These are phyloP conservation scores for Cebidichthys violaceus DNA, from an alignment of 2,113 vertebrate genomes.

Conservation along the genomic window DNA sequence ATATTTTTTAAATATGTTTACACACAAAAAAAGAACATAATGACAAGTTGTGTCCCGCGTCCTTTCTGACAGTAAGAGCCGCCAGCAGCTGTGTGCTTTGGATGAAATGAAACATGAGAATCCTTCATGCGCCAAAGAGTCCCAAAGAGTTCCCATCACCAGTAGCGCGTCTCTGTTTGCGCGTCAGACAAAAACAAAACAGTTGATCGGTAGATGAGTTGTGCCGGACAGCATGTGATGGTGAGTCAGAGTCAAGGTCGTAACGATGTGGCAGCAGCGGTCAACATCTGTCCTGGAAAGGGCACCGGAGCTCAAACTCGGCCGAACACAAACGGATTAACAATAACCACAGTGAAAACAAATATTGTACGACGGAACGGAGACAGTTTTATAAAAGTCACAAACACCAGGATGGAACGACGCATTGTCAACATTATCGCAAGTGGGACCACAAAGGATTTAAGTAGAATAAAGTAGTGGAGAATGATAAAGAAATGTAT, in stretches of 20 bases:
- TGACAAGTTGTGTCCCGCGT: neutral
- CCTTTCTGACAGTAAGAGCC: neutral
- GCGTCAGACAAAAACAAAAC: conserved; percentile 31
- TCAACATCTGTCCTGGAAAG: conserved; percentile 30
- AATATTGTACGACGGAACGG: conserved; percentile 34
- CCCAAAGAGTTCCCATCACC: conserved; percentile 24
- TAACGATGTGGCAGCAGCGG: conserved; percentile 41
- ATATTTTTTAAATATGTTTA: neutral
- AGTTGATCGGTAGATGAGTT: neutral
- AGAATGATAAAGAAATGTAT: neutral
- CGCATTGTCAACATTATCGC: conserved; percentile 45
- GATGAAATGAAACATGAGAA: neutral
- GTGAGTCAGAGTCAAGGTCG: conserved; percentile 66
- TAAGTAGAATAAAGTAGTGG: neutral
- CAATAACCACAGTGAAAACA: conserved; percentile 63
- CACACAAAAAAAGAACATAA: neutral
- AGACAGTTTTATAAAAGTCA: conserved; percentile 66
- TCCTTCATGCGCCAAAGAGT: conserved; percentile 24
- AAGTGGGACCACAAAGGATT: neutral
- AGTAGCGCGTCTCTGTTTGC: conserved; percentile 20
- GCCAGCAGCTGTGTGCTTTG: neutral
- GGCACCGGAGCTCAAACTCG: conserved; percentile 42
- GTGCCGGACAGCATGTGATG: conserved; percentile 40
- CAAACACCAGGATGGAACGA: conserved; percentile 58
- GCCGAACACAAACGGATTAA: conserved; percentile 61